These are phyloP conservation scores for Pluvialis apricaria DNA, from an alignment of 2,113 vertebrate species.

Conservation along the genomic window DNA sequence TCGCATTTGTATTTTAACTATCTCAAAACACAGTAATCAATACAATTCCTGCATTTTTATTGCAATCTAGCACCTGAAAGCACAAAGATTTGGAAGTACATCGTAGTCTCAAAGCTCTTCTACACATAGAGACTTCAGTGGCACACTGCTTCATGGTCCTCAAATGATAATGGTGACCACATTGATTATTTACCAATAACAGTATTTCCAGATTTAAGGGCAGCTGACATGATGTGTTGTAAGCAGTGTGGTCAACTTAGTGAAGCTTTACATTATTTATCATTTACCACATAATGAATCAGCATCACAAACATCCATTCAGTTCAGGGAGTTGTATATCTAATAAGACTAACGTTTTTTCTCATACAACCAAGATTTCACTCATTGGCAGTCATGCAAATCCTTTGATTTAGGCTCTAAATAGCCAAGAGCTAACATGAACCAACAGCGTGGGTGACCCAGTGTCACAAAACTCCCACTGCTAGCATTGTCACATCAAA, in stretches of 20 bases:
- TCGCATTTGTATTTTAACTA: neutral
- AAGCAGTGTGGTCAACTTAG: neutral
- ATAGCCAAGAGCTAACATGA: neutral
- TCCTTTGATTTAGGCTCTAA: neutral
- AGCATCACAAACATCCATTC: neutral
- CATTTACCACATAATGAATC: neutral
- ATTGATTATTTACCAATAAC: neutral
- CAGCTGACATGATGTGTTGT: neutral
- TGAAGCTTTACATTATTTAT: neutral
- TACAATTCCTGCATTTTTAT: neutral
- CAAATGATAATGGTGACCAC: neutral
- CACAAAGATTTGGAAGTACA: neutral
- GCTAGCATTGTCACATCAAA: slow-evolving; percentile 21
- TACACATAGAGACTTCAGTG: neutral
- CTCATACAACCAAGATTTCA: neutral
- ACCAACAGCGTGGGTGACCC: neutral
- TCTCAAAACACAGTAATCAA: neutral
- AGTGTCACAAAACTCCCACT: neutral
- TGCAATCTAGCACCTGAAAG: neutral
- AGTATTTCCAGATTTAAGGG: neutral
- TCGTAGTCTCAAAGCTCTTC: neutral
- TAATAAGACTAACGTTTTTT: neutral
- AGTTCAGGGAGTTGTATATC: neutral
- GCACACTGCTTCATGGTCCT: neutral
- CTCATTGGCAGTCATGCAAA: neutral